Conservation (phyloP, 1,140 invertebrate species). For the Drosophila carrolli region DNA sequence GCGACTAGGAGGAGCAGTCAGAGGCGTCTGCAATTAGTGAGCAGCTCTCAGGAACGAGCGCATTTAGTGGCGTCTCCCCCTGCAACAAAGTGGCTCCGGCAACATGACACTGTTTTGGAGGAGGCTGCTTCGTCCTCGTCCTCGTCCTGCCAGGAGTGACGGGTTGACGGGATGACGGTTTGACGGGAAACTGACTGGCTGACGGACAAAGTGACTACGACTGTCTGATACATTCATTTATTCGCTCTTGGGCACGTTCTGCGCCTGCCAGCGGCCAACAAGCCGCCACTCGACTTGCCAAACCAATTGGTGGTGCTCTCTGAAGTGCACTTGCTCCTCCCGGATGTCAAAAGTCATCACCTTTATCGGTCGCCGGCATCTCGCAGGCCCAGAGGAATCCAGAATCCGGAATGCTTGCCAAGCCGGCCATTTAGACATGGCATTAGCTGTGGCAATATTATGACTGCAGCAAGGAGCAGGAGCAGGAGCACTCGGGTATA, state of each 20-base stretch:
- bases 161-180: conserved; percentile 22
- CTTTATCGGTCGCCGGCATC: conserved; percentile 63
- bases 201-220: conserved; percentile 37
- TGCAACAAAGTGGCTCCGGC: conserved; percentile 69
- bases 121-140: conserved; percentile 18
- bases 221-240: conserved; percentile 67
- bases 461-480: conserved; percentile 54
- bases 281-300: conserved; percentile 65
- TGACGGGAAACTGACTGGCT: conserved; percentile 27
- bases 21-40: conserved; percentile 75
- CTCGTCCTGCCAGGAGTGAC: conserved; percentile 13
- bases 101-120: conserved; percentile 66
- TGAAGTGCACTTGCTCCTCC: conserved; percentile 36
- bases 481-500: conserved; percentile 60
- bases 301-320: conserved; percentile 59
- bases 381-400: background rate
- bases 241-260: conserved; percentile 68
- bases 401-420: conserved; percentile 26
- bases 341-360: conserved; percentile 79
- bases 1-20: conserved; percentile 13
- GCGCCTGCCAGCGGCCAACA: conserved; percentile 34
- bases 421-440: conserved; percentile 60
- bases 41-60: conserved; percentile 52
- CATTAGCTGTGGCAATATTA: conserved; percentile 78
- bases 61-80: conserved; percentile 64